Evolutionary conservation across 1,140 invertebrate species (phyloP).

Genomic region (Heliconius hermathena): DNA sequence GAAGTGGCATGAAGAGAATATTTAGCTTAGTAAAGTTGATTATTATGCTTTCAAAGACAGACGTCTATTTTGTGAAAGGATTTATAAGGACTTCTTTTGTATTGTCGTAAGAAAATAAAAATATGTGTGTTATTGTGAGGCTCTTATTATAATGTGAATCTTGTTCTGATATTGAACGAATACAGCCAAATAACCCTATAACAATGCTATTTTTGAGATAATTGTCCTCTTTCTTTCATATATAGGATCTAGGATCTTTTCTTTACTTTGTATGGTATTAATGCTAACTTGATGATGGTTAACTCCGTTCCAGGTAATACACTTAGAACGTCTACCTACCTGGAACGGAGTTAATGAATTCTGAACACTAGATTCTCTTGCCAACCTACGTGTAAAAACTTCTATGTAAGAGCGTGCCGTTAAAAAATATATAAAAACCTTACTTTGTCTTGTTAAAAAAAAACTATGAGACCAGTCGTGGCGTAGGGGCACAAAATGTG

Average conservation of each 20-base stretch:
- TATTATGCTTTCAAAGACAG: conserved; percentile 3
- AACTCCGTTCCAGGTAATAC: too few relatives aligned
- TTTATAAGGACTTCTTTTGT: background rate
- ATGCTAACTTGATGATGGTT: too few relatives aligned
- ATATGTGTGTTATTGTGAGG: background rate
- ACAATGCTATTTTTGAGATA: background rate
- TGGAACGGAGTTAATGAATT: too few relatives aligned
- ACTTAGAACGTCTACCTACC: too few relatives aligned
- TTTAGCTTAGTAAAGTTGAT: background rate
- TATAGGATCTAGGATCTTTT: background rate
- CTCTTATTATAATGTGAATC: background rate
- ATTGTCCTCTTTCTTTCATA: background rate
- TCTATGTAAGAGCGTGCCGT: too few relatives aligned
- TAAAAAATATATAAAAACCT: too few relatives aligned
- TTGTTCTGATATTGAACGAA: background rate
- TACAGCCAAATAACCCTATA: background rate
- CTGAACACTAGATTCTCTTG: too few relatives aligned
- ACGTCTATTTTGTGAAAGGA: background rate
- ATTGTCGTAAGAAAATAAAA: background rate
- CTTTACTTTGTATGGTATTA: too few relatives aligned
- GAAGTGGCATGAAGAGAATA: background rate
- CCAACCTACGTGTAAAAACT: too few relatives aligned
- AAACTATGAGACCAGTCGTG: too few relatives aligned
- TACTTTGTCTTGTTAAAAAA: too few relatives aligned
- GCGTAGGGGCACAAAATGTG: too few relatives aligned